Base-by-base conservation (phyloP, 2,113 vertebrate species). In the Pseudorhombus dupliciocellatus region DNA sequence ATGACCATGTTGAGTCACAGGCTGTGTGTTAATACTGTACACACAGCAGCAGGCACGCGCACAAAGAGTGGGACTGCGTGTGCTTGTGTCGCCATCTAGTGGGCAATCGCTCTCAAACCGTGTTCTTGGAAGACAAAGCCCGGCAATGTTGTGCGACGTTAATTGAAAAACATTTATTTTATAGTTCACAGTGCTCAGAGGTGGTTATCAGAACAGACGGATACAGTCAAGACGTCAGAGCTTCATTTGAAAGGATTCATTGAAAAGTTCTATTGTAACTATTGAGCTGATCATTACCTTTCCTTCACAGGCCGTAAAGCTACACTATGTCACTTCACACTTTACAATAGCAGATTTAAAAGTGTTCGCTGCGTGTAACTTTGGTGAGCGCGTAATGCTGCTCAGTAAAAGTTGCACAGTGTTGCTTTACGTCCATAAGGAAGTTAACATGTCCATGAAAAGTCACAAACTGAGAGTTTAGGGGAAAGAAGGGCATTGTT, bases 151-250 rank as follows among this genome's bases (percentile, higher is more conserved):
- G 22, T 20, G 6, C 34, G 11, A 26, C 46, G 34, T 44, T 66
- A 5, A 66, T 44, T 68, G 34, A 65, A 87, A 73, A 84, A 78
- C 59, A 68, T 83, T 77, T 78, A 75, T 77, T 88, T 24, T 34
- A 64, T 75, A 66, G 54, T 69, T 90, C 81, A 90, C 87, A 89
- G 85, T 89, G 84, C 80, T 88, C 78, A 88, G 68, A 80, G 58
- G 59, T 73, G 72, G 72, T 62, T 75, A 54, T 62, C 67, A 82
- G 61, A 80, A 81, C 67, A 80, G 28, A 78, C 62, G 57, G 65
- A n/a, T 59, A 87, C 69, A 77, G 84, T 73, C 73, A 53, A 63
- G 44, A 73, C 42, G 44, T 82, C 76, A 70, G 56, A 28, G 24
- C 25, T 51, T 64, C 1, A 18, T 52, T 60, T 48, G 2, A 76